Conservation (phyloP, 2,113 vertebrate genomes). For the Platycercus adscitus region DNA sequence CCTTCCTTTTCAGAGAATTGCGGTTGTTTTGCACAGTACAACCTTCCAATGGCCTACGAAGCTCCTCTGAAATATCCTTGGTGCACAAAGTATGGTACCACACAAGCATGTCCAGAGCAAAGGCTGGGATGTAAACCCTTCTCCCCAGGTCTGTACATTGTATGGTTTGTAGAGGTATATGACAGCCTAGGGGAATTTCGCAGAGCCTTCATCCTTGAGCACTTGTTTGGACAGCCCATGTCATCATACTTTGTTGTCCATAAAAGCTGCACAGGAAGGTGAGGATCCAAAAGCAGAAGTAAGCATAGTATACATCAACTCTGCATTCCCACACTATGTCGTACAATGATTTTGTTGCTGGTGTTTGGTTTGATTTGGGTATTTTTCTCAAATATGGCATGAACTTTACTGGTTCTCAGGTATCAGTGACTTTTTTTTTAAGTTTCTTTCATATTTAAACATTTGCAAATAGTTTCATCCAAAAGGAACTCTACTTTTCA, state of each 20-base stretch:
- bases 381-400: neutral
- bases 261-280: neutral
- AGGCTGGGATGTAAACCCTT: neutral
- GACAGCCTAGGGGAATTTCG: neutral
- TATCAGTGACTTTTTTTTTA: neutral
- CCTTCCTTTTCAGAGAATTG: neutral
- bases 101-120: neutral
- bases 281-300: neutral
- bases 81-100: neutral
- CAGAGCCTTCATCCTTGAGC: neutral
- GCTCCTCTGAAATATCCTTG: neutral
- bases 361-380: neutral
- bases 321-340: neutral
- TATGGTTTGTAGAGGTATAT: neutral
- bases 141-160: fast-evolving
- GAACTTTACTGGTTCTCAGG: neutral
- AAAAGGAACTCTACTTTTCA: neutral
- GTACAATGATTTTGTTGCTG: neutral
- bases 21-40: neutral
- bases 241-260: neutral
- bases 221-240: neutral
- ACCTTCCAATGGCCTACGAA: neutral
- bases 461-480: neutral
- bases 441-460: neutral
- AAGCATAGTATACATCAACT: neutral